Conservation (phyloP, 2,888 invertebrate species). For the Caradrina kadenii region DNA sequence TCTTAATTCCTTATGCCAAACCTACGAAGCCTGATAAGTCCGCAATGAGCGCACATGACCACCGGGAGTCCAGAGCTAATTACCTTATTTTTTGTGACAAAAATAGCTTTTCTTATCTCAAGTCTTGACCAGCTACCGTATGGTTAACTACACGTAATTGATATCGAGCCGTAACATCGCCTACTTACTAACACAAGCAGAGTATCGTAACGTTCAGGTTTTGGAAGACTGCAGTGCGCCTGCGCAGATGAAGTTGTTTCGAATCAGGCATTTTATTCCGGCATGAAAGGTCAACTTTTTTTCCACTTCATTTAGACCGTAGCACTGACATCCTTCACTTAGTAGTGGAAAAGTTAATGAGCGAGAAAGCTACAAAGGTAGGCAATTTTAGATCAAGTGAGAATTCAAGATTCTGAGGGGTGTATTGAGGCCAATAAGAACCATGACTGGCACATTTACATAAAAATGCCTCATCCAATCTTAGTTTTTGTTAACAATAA, state of each 20-base stretch:
- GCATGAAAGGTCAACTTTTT: neutral
- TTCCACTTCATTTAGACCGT: neutral
- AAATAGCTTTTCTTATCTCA: constrained; percentile 87
- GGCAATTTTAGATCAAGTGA: neutral
- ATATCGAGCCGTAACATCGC: constrained; percentile 82
- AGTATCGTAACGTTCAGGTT: constrained; percentile 58
- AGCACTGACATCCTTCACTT: neutral
- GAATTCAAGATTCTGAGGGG: neutral
- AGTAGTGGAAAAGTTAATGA: neutral
- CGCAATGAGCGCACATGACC: constrained; percentile 77
- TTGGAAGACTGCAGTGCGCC: constrained; percentile 37
- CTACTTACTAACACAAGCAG: constrained; percentile 70
- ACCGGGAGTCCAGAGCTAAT: constrained; percentile 85
- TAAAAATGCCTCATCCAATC: neutral
- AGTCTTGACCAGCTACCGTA: constrained; percentile 77
- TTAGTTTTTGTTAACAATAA: neutral
- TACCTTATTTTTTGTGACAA: constrained; percentile 86
- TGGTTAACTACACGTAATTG: constrained; percentile 84
- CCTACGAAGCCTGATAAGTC: constrained; percentile 48
- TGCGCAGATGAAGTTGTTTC: neutral
- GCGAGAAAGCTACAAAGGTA: neutral
- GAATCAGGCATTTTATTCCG: neutral
- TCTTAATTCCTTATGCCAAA: constrained; percentile 34
- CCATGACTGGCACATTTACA: too few relatives aligned
- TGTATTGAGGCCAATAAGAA: neutral